These are phyloP conservation scores for Mimumesa dahlbomi DNA, from an alignment of 2,888 invertebrate species.

Conservation along the genomic window DNA sequence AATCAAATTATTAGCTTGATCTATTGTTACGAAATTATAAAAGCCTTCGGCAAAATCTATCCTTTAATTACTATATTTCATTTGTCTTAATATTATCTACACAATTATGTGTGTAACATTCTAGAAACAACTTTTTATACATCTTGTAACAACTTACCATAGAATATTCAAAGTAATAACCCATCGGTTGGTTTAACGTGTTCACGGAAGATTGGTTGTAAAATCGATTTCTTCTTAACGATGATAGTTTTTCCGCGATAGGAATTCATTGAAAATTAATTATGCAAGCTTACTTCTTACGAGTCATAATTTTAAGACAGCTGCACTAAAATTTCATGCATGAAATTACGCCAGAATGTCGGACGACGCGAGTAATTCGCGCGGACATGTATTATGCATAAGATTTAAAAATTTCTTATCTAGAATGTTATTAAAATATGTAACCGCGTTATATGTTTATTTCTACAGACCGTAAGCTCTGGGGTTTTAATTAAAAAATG, in stretches of 20 bases:
- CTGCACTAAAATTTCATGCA: constrained; percentile 5
- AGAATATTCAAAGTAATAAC: too few relatives aligned
- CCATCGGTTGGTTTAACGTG: background rate
- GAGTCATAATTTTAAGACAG: background rate
- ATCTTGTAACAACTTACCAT: background rate
- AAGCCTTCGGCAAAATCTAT: too few relatives aligned
- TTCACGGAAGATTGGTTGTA: background rate
- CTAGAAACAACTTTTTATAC: too few relatives aligned
- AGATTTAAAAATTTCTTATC: background rate
- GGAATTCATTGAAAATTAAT: background rate
- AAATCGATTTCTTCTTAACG: background rate
- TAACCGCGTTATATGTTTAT: too few relatives aligned
- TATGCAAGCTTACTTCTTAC: background rate
- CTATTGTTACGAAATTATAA: too few relatives aligned
- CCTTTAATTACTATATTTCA: too few relatives aligned
- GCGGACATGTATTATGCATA: constrained; percentile 19
- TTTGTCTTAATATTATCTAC: too few relatives aligned
- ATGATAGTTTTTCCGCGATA: background rate
- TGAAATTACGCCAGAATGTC: constrained; percentile 1
- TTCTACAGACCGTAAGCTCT: too few relatives aligned
- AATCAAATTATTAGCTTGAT: too few relatives aligned
- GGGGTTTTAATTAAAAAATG: constrained; percentile 2
- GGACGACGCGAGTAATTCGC: background rate
- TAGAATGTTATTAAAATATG: too few relatives aligned
- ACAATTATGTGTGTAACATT: too few relatives aligned